These are phyloP conservation scores for Hetaerina americana DNA, from an alignment of 1,140 invertebrate species.

Conservation along the genomic window DNA sequence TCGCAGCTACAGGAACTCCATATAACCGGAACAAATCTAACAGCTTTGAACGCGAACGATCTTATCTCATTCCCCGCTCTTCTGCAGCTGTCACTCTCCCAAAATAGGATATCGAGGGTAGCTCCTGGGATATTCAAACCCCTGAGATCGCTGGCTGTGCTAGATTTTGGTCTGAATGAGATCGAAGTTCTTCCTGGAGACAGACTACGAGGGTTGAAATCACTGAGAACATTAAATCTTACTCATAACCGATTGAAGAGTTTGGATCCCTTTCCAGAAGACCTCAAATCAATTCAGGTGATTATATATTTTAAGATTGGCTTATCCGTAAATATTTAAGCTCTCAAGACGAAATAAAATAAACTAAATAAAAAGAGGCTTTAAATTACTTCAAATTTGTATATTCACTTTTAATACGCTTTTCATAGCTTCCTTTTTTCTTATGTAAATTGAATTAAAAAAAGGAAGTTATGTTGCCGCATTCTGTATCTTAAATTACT, in stretches of 20 bases:
- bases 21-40: constrained; percentile 69
- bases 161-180: constrained; percentile 73
- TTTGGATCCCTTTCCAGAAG: constrained; percentile 66
- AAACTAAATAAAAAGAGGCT: no score
- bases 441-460: no score
- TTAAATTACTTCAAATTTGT: no score
- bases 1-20: constrained; percentile 58
- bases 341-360: no score
- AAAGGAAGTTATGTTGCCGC: no score
- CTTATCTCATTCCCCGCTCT: constrained; percentile 75
- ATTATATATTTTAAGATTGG: no score
- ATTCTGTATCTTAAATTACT: no score
- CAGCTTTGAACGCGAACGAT: constrained; percentile 72
- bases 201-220: constrained; percentile 59
- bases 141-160: constrained; percentile 55
- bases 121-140: constrained; percentile 73
- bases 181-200: constrained; percentile 75
- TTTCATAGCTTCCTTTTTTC: no score
- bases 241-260: constrained; percentile 70
- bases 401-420: no score
- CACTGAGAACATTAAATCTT: constrained; percentile 60
- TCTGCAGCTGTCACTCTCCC: constrained; percentile 53
- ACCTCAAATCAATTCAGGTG: constrained; percentile 49
- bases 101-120: constrained; percentile 64
- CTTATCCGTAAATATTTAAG: no score